Evolutionary conservation across 2,113 vertebrate genomes (phyloP).

Genomic region (Aptenodytes patagonicus): DNA sequence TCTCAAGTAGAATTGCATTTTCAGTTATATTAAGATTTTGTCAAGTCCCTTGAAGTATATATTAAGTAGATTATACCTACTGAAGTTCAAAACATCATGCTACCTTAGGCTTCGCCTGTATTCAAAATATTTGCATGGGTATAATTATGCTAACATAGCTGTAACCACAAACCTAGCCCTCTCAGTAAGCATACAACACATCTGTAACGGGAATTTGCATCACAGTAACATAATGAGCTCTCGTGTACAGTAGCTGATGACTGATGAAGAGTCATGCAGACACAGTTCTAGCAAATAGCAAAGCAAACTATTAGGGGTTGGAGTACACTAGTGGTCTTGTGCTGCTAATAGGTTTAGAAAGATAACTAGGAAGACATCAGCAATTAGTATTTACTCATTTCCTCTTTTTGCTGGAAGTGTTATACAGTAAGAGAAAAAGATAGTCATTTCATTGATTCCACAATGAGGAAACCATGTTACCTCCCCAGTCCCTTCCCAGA

Average conservation of each 20-base stretch:
- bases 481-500: not conserved
- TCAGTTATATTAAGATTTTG: not conserved
- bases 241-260: not conserved
- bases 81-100: not conserved
- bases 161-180: not conserved
- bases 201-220: not conserved
- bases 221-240: not conserved
- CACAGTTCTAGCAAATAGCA: not conserved
- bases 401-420: not conserved
- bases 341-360: not conserved
- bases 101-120: not conserved
- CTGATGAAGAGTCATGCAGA: not conserved
- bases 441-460: not conserved
- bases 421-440: not conserved
- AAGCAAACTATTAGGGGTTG: not conserved
- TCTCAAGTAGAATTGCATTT: not conserved
- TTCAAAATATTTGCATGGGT: not conserved
- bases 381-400: not conserved
- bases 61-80: not conserved
- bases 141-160: not conserved
- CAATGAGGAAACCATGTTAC: not conserved
- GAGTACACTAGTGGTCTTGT: not conserved
- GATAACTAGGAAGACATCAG: not conserved
- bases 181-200: not conserved
- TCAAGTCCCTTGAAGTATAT: not conserved